Evolutionary conservation across 2,797 vertebrate genomes (phyloP).

Genomic region (Melanotaenia maccullochi): DNA sequence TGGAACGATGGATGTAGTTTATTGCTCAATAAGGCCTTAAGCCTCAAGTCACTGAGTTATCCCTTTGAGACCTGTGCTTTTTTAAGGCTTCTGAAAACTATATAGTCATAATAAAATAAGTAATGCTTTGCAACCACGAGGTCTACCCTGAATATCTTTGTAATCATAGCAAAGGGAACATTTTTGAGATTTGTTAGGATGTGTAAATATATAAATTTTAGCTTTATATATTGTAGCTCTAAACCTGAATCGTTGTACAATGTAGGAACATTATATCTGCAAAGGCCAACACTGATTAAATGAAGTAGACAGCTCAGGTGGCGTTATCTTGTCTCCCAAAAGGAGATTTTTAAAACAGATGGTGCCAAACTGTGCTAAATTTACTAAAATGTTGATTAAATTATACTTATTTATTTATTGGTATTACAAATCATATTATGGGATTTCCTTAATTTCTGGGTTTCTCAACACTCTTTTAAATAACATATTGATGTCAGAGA

Average conservation of each 20-base stretch:
- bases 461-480: background rate
- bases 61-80: background rate
- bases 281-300: background rate
- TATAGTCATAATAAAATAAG: too few relatives aligned
- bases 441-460: background rate
- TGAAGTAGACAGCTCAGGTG: background rate
- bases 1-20: too few relatives aligned
- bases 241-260: background rate
- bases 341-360: background rate
- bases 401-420: background rate
- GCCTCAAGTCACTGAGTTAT: slow-evolving; percentile 33
- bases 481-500: background rate
- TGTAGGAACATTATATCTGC: background rate
- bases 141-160: too few relatives aligned
- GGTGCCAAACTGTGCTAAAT: too few relatives aligned
- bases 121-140: too few relatives aligned
- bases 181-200: too few relatives aligned
- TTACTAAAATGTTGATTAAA: background rate
- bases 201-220: too few relatives aligned
- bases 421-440: background rate
- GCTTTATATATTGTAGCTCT: too few relatives aligned
- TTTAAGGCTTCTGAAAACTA: too few relatives aligned
- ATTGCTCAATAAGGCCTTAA: slow-evolving; percentile 16
- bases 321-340: background rate
- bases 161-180: too few relatives aligned